Base-by-base conservation (phyloP, 2,888 invertebrate species). In the Drosophila rellima region DNA sequence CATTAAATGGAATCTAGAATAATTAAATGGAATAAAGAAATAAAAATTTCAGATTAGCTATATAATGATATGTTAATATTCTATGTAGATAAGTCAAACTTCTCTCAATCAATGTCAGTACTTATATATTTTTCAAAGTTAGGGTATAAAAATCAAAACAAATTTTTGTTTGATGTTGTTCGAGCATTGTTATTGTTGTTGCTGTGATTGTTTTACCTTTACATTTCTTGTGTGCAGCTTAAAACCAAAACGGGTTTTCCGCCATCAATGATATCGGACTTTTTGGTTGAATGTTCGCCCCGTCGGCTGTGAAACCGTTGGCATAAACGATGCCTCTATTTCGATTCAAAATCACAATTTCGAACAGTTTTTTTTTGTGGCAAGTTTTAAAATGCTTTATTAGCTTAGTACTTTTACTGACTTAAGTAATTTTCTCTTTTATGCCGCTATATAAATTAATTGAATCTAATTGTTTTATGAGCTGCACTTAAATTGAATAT, bases 161-260 rank as follows among this genome's bases (percentile, higher is more conserved):
- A 50, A 48, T 51, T 63, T 68, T 68, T 62, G 51, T 62, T 54
- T 67, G 54, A 35, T 57, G 55, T 57, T 68, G 40, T 37, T 56
- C 10, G 42, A 23, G 13, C 13, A 1, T 42, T 54, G 54, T 54
- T 51, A 23, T 35, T 74, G 40, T 40, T 54, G 52, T 33, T 20
- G 33, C 15, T 51, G 31, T 35, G 61, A 40, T 37, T 57, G 39
- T 64, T 68, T 63, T 72, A 80, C 63, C 83, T 86, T 45, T 71
- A 79, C 66, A 68, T 82, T 71, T 80, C 66, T 80, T 52, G 83
- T 72, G 65, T 86, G 72, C 69, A 79, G 71, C 79, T 68, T 82
- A 70, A 73, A 82, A 68, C 55, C 48, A 48, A 81, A 81, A 81
- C 81, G 83, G 81, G 81, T 81, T 81, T 81, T 61, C 63, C 69